Evolutionary conservation across 2,113 vertebrate species (phyloP).

Genomic region (Campylomormyrus tamandua): DNA sequence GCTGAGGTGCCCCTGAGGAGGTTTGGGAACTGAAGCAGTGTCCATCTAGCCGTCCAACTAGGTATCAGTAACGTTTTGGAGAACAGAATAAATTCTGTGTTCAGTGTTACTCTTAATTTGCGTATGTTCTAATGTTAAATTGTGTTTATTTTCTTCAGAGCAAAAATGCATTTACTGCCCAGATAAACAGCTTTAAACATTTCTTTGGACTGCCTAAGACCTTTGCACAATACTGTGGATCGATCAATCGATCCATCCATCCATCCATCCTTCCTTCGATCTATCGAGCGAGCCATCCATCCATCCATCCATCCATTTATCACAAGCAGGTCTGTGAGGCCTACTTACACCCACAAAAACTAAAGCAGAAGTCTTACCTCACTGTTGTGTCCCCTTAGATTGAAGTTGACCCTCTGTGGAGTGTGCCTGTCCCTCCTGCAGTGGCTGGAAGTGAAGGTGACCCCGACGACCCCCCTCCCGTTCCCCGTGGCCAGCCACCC

Average conservation of each 20-base stretch:
- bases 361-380: slow-evolving; percentile 66
- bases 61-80: too few species aligned
- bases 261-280: not conserved
- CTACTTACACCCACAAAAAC: not conserved
- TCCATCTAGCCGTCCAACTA: not conserved
- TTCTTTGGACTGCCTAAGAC: not conserved
- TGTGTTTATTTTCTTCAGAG: too few species aligned
- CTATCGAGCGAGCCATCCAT: not conserved
- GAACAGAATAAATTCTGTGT: too few species aligned
- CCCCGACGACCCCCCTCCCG: slow-evolving; percentile 89
- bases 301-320: not conserved
- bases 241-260: not conserved
- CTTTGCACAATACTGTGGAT: too few species aligned
- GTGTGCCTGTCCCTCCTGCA: slow-evolving; percentile 88
- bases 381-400: slow-evolving; percentile 93
- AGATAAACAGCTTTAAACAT: too few species aligned
- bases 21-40: too few species aligned
- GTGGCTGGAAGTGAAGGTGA: slow-evolving; percentile 96
- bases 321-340: not conserved
- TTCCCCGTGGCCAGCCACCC: slow-evolving; percentile 97
- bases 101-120: too few species aligned
- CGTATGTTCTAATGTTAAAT: too few species aligned
- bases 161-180: too few species aligned
- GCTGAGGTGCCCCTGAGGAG: too few species aligned
- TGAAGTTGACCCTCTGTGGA: slow-evolving; percentile 96